phyloP scores from a whole-genome alignment of 2,797 vertebrate species.

The Malacoraja senta region DNA sequence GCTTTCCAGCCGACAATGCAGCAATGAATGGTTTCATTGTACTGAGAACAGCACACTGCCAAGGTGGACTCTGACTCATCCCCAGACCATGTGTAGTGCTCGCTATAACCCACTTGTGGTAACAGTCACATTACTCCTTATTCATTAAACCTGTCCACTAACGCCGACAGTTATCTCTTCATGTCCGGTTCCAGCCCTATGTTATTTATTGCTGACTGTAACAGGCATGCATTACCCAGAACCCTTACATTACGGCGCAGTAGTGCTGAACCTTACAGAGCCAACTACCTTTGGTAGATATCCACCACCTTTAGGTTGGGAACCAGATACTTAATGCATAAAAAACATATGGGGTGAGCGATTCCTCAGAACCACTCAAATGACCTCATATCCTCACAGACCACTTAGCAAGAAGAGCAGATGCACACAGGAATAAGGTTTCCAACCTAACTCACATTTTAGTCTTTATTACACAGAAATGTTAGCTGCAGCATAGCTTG shows the following conservation, averaged over 20 bases:
- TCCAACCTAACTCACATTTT: neutral
- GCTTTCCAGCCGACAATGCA: neutral
- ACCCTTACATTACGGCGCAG: neutral
- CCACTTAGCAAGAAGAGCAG: neutral
- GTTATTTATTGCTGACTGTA: neutral
- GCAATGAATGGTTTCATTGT: neutral
- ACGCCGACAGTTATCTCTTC: neutral
- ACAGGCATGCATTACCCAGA: neutral
- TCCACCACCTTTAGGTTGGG: neutral
- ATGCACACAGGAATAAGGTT: neutral
- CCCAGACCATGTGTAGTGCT: neutral
- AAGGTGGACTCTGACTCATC: neutral
- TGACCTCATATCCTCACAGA: neutral
- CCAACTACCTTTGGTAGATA: neutral
- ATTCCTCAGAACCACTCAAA: neutral
- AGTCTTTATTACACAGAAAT: neutral
- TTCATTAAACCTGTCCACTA: neutral
- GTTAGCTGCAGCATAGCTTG: neutral
- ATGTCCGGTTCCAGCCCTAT: neutral
- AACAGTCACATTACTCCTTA: neutral
- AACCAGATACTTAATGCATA: neutral
- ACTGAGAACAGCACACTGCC: neutral
- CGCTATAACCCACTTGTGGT: neutral
- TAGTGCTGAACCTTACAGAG: too few species aligned
- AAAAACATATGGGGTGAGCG: neutral